Evolutionary conservation across 2,797 vertebrate genomes (phyloP).

Genomic region (Bufotes viridis): DNA sequence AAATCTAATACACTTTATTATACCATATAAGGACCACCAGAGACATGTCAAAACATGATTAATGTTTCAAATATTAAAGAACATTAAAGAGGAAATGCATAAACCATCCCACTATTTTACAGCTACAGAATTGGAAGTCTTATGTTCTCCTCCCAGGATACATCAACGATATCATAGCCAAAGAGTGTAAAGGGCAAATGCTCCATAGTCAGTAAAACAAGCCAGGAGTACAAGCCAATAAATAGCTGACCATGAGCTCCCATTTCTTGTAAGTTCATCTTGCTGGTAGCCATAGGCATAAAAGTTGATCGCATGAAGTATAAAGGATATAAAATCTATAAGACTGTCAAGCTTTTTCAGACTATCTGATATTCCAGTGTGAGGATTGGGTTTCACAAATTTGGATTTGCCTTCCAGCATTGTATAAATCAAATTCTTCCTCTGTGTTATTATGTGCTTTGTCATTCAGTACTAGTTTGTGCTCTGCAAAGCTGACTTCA

Average conservation of each 20-base stretch:
- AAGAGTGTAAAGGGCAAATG: slow-evolving; percentile 43
- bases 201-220: slow-evolving; percentile 22
- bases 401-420: slow-evolving; percentile 40
- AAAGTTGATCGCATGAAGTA: slow-evolving; percentile 38
- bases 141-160: slow-evolving; percentile 47
- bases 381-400: slow-evolving; percentile 22
- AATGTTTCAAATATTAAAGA: slow-evolving; percentile 47
- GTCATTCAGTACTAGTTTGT: slow-evolving; percentile 27
- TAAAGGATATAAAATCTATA: slow-evolving; percentile 31
- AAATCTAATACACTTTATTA: slow-evolving; percentile 13
- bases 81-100: slow-evolving; percentile 33
- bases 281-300: slow-evolving; percentile 39
- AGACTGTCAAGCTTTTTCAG: too few species aligned
- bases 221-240: slow-evolving; percentile 34
- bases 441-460: slow-evolving; percentile 32
- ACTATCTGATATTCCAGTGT: slow-evolving; percentile 1
- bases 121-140: neutral
- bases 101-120: slow-evolving; percentile 25
- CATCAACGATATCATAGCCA: slow-evolving; percentile 15
- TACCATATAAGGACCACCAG: slow-evolving; percentile 2
- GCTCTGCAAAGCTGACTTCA: slow-evolving; percentile 8
- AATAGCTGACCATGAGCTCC: slow-evolving; percentile 36
- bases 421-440: slow-evolving; percentile 50
- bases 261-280: slow-evolving; percentile 19
- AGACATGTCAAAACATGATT: slow-evolving; percentile 24